Base-by-base conservation (phyloP, 2,888 invertebrate genomes). In the Lepidonotus clava region DNA sequence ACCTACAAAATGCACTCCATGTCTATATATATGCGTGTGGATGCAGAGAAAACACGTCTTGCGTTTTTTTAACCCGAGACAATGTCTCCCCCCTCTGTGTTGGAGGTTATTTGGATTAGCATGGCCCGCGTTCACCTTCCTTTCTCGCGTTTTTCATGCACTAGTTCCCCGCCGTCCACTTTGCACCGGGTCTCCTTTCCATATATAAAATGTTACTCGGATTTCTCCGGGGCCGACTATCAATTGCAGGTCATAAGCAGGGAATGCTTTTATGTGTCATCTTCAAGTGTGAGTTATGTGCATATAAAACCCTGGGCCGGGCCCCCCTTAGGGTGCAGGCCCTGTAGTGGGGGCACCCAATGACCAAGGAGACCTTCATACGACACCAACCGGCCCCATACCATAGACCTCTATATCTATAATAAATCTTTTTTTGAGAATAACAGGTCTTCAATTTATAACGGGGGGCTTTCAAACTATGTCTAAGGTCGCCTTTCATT, bases 231-330 rank as follows among this genome's bases (percentile, higher is more conserved):
- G 76, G 24, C 21, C 8, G 11, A 38, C 76, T 76, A 76, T 76
- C 76, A 76, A 76, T 76, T 76, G 76, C 76, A 76, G 36, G 38
- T 38, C 36, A 76, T 76, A 76, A 76, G 76, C 76, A 6, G n/a
- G 38, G 76, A 40, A 76, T 76, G 36, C 76, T 76, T 76, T 76
- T 76, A 76, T 76, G 76, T 76, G 76, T 76, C 76, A 76, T 76
- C 38, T 38, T 34, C 76, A 40, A 76, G 76, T 76, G 76, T 76
- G 76, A 76, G 36, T 38, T 76, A 76, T 76, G 76, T 76, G 76
- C 40, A 38, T 76, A 76, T 76, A 76, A 76, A 76, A 21, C 76
- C 76, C 76, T 21, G 11, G 2, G 36, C 1, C 38, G 14, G 36
- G 8, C 76, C 76, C 76, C 71, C 76, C 40, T 76, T 32, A 61